Evolutionary conservation across 1,140 invertebrate species (phyloP).

Genomic region (Leptinotarsa undecemlineata): DNA sequence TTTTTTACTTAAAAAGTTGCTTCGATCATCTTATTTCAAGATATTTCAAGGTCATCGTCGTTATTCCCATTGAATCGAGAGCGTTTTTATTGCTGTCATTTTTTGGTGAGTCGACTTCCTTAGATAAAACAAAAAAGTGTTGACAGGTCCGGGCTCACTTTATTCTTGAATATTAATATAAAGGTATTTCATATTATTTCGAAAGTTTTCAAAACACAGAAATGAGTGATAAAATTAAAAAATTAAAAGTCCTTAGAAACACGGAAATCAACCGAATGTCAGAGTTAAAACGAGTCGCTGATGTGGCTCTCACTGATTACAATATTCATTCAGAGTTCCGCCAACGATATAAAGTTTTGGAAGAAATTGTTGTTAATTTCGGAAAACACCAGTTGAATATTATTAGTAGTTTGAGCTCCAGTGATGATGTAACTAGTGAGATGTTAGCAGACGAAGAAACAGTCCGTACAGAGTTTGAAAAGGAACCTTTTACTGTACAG

Average conservation of each 20-base stretch:
- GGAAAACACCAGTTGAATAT: background rate
- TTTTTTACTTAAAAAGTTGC: background rate
- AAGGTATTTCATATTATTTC: background rate
- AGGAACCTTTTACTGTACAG: background rate
- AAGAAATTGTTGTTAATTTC: background rate
- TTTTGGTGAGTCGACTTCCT: background rate
- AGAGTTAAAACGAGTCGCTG: background rate
- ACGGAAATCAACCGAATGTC: background rate
- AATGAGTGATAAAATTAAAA: background rate
- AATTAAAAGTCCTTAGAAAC: background rate
- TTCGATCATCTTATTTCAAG: background rate
- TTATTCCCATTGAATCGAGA: background rate
- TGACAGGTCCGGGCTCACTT: background rate
- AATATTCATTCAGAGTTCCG: background rate
- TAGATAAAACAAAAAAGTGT: background rate
- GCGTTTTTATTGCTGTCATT: background rate
- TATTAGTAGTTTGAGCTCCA: background rate
- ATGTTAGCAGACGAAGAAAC: background rate
- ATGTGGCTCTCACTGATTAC: background rate
- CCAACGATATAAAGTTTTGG: conserved; percentile 10
- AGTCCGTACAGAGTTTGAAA: background rate
- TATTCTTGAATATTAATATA: background rate
- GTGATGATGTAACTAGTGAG: background rate
- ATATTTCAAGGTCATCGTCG: background rate
- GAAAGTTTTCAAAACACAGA: background rate